Evolutionary conservation across 2,797 vertebrate genomes (phyloP), one percentile per base, ranked within the genome.

Genomic region (Thalassophryne amazonica): DNA sequence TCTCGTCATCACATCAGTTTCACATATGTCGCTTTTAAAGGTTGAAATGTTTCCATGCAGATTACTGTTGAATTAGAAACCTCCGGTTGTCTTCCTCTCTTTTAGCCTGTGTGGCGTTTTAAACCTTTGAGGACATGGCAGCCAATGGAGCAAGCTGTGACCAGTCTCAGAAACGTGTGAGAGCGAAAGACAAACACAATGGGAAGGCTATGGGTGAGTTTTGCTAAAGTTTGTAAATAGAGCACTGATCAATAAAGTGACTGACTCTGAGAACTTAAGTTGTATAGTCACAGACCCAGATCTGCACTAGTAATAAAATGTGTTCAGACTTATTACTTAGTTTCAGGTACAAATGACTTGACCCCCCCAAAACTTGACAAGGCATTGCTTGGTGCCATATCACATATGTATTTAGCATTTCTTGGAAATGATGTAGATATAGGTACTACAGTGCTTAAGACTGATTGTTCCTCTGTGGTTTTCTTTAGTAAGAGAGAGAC

Each of bases 141-240:
- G 94, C 94, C 80, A 95, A 96, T 92, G 95, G 93, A 90, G 91
- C 92, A 56, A 92, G 90, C 45, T 94, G 92, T 88, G 96, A 97
- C 41, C 76, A 86, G 58, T 77, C 86, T 64, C 94, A 95, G 89
- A 95, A 92, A 86, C 94, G 94, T 45, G 36, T 84, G 43, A 90
- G 90, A 74, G 76, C 69, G 50, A 97, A 93, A 89, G 94, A 94
- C 58, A 94, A 92, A 77, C 93, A 93, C 64, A 99, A 99, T 75
- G 97, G 97, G 15, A 95, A 58, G 64, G 92, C 93, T 46, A 81
- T 91, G 95, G 95, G 96, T 97, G 21, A 46, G 85, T 76, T 27
- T 37, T 34, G 7, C 15, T 69, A 38, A 38, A 9, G 23, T 16
- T 11, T 11, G 5, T 7, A 3, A 16, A 4, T 0, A 19, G 6